Percentiles rank a stretch among this genome's conserved stretches.
Conservation (phyloP, 1,140 invertebrate species). For the Philopotamus ludificatus region DNA sequence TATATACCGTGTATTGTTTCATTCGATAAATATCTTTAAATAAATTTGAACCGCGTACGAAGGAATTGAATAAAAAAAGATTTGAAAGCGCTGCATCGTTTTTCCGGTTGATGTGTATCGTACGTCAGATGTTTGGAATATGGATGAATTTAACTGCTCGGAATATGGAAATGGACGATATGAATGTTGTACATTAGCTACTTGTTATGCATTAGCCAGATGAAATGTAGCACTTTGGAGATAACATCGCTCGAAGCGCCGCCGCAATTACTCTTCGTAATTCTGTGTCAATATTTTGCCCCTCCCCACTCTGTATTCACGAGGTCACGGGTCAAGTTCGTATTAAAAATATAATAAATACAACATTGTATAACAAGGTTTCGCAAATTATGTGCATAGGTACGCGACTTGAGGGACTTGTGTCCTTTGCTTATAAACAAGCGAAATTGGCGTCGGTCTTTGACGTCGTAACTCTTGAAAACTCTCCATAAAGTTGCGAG, state of each 20-base stretch:
- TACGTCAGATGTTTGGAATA: neutral
- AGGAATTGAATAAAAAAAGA: too few species aligned
- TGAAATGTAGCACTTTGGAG: neutral
- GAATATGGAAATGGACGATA: neutral
- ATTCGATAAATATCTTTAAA: too few species aligned
- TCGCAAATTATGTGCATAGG: too few species aligned
- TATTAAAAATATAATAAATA: too few species aligned
- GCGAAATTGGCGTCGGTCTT: conserved; percentile 21
- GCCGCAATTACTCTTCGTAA: too few species aligned
- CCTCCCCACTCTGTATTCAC: too few species aligned
- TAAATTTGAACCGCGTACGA: too few species aligned
- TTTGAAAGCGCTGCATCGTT: neutral
- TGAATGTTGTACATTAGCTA: neutral
- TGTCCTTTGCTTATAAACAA: conserved; percentile 17
- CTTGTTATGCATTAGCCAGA: conserved; percentile 6
- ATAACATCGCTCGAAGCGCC: neutral
- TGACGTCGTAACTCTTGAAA: conserved; percentile 19
- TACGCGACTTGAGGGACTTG: too few species aligned
- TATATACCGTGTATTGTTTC: too few species aligned
- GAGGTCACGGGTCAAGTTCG: too few species aligned
- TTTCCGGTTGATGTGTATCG: neutral
- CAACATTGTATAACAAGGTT: too few species aligned
- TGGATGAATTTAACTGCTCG: neutral
- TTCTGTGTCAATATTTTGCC: too few species aligned
- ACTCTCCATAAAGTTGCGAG: conserved; percentile 14